Percentiles rank a stretch among this genome's conserved stretches.
Conservation (phyloP, 2,113 vertebrate species). For the Corythoichthys haematopterus region DNA sequence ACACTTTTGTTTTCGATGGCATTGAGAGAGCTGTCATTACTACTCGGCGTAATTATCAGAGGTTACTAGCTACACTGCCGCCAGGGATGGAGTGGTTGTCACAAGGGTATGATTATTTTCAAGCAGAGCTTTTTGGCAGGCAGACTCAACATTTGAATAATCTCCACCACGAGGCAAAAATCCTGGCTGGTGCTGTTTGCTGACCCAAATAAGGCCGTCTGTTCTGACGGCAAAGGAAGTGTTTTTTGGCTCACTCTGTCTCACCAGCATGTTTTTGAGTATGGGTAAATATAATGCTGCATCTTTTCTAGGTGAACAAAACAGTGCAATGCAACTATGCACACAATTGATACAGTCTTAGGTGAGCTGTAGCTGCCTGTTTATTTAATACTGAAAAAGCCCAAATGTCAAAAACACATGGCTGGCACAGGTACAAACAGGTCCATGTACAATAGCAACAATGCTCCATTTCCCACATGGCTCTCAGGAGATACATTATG, state of each 20-base stretch:
- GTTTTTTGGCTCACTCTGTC: constrained; percentile 6
- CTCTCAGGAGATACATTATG: constrained; percentile 53
- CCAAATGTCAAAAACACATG: constrained; percentile 24
- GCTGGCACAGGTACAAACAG: constrained; percentile 38
- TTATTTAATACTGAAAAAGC: not conserved
- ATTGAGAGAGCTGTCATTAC: constrained; percentile 70
- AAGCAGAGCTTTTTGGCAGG: constrained; percentile 55
- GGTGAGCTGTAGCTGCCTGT: not conserved
- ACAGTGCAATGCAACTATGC: not conserved
- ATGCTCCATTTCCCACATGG: constrained; percentile 35
- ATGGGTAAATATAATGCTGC: not conserved
- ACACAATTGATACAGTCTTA: not conserved
- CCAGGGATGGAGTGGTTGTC: constrained; percentile 67
- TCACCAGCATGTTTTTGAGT: constrained; percentile 3
- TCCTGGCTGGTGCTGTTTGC: constrained; percentile 17
- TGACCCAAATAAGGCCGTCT: constrained; percentile 36
- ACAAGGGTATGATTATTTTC: constrained; percentile 72
- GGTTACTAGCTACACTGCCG: constrained; percentile 55
- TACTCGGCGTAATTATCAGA: constrained; percentile 70
- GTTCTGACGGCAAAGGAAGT: constrained; percentile 28
- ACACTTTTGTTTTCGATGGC: constrained; percentile 69
- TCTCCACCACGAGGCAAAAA: constrained; percentile 57
- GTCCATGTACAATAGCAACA: constrained; percentile 38
- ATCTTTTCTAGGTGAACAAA: not conserved
- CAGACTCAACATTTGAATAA: constrained; percentile 64